Base-by-base conservation (phyloP, 2,113 vertebrate species). In the Clarias magur region DNA sequence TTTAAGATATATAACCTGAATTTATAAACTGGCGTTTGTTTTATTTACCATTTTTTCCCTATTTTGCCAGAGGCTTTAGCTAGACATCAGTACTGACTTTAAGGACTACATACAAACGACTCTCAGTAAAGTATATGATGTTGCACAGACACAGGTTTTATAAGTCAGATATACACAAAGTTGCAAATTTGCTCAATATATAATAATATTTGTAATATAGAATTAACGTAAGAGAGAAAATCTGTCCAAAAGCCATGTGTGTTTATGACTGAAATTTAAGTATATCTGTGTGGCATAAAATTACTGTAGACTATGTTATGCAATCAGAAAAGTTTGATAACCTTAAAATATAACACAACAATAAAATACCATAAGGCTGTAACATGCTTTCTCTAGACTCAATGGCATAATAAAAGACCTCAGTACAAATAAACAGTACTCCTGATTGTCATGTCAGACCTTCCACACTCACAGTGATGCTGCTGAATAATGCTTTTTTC, bases 401-500 rank as follows among this genome's bases (percentile, higher is more conserved):
- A 54, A 23, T 75, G 23, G 30, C 75, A 68, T 80, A 70, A 59
- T 72, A 72, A 34, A 75, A 82, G 17, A 75, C 11, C 12, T 25
- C 56, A 13, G 48, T 12, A 70, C 42, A 21, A 86, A 73, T 25
- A 72, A 70, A 38, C 53, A 25, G 56, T 73, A 53, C 80, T 81
- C 76, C 80, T 82, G 86, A 87, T 75, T 82, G 86, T 87, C 86
- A 82, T 56, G 42, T 68, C 53, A 54, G 86, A 82, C 17, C 38
- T 62, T 62, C 62, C 79, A 81, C 79, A 15, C 30, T 60, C 34
- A 21, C 76, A 59, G 15, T 79, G 54, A 12, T 60, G 56, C 27
- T 59, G 79, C 30, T 38, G 79, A 16, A 9, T 15, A 42, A 62
- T 1, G 13, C 34, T 38, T 23, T 54, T n/a, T 79, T 56, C 10